Evolutionary conservation across 2,797 vertebrate species (phyloP), one percentile per base, ranked within the genome.

Genomic region (Acanthurus leucopareius): DNA sequence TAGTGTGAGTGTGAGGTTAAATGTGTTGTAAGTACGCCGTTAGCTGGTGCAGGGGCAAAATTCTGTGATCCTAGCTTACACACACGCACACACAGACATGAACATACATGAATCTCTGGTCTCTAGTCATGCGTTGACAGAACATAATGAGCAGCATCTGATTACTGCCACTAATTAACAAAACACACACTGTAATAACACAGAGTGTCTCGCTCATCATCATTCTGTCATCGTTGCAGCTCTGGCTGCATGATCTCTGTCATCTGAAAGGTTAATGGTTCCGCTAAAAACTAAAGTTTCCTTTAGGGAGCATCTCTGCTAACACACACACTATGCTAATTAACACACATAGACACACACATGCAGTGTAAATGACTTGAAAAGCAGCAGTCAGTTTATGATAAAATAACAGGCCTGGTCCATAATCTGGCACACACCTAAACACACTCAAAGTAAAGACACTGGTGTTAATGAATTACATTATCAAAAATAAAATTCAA

Each of bases 141-240:
- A 77, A 94, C 90, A 93, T 95, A 96, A 95, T 96, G 96, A 96
- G 94, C 93, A 94, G 95, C 94, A 94, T 95, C 95, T 96, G 95
- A 96, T 97, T 96, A 96, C 95, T 86, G 94, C 93, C 94, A 96
- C 95, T 96, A 97, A 97, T 97, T 97, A 97, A 96, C 94, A 95
- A 95, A 95, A 95, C 95, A 83, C 95, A 88, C 51, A 53, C 95
- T 96, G 94, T 62, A 66, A 47, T 64, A 78, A 91, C 95, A 96
- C 95, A 95, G 78, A 49, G 48, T 65, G 52, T 80, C 48, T 92
- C 0, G 28, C 95, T 96, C 95, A 95, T 97, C 95, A 96, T 97
- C 95, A 95, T 97, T 96, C 95, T 96, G 95, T 96, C 93, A 95
- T 96, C 90, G 94, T 94, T 92, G 94, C 66, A 19, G 93, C 91